phyloP scores from a whole-genome alignment of 2,888 invertebrate species.

The Mythimna albipuncta region DNA sequence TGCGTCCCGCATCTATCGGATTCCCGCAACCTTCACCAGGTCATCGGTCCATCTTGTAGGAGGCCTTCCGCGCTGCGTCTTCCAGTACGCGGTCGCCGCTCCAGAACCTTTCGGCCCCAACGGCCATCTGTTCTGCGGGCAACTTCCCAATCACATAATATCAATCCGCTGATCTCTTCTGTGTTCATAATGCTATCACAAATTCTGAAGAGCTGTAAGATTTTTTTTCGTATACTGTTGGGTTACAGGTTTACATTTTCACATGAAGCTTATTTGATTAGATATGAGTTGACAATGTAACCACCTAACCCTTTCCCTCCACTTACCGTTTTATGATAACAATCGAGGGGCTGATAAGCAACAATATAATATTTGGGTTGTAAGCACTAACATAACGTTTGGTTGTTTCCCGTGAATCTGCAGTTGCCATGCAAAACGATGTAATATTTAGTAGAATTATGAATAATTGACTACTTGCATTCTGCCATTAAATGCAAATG shows the following conservation, averaged over 20 bases:
- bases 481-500: conserved; percentile 36
- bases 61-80: too few species aligned
- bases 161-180: background rate
- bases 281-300: background rate
- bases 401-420: background rate
- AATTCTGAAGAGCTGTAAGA: background rate
- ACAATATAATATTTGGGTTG: conserved; percentile 26
- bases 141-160: too few species aligned
- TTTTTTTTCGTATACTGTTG: background rate
- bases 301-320: conserved; percentile 10
- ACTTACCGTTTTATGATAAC: conserved; percentile 26
- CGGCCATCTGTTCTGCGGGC: too few species aligned
- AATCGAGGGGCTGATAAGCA: conserved; percentile 25
- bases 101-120: too few species aligned
- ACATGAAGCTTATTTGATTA: conserved; percentile 16
- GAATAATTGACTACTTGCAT: conserved; percentile 20
- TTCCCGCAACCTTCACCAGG: too few species aligned
- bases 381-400: conserved; percentile 7
- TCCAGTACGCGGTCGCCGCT: too few species aligned
- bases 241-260: conserved; percentile 18
- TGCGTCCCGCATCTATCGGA: too few species aligned
- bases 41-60: too few species aligned
- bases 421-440: background rate
- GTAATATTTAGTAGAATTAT: conserved; percentile 22
- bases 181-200: background rate